Evolutionary conservation across 1,140 invertebrate genomes (phyloP).

Genomic region (Bilobella aurantiaca): DNA sequence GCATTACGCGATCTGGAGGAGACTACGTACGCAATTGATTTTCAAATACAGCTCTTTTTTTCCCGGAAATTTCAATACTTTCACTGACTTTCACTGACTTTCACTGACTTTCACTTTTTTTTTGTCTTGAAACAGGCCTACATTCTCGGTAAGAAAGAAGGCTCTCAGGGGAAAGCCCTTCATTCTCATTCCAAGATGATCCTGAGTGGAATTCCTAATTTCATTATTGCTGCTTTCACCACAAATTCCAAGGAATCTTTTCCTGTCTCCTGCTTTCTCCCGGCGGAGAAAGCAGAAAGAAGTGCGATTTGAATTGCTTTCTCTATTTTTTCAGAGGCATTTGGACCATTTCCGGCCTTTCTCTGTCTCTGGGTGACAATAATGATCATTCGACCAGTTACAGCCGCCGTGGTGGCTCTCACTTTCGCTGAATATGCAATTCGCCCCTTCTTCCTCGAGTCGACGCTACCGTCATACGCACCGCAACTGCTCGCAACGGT

Average conservation of each 20-base stretch:
- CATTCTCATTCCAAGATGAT: too few species aligned
- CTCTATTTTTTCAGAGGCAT: constrained; percentile 48
- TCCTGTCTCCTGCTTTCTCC: not conserved
- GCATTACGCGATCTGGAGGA: constrained; percentile 61
- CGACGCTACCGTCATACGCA: constrained; percentile 52
- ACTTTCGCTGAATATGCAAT: constrained; percentile 66
- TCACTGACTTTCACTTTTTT: too few species aligned
- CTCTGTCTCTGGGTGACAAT: constrained; percentile 76
- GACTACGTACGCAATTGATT: constrained; percentile 54
- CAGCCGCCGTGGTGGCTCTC: constrained; percentile 70
- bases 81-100: too few species aligned
- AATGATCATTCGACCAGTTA: constrained; percentile 70
- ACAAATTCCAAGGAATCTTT: not conserved
- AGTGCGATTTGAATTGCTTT: constrained; percentile 1
- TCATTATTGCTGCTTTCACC: too few species aligned
- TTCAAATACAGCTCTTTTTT: too few species aligned
- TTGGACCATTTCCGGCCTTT: constrained; percentile 80
- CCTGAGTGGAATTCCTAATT: constrained; percentile 2
- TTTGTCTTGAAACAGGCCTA: too few species aligned
- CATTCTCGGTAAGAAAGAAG: constrained; percentile 53
- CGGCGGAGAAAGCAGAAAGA: not conserved
- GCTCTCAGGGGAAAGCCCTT: too few species aligned
- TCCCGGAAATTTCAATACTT: too few species aligned
- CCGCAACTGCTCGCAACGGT: constrained; percentile 55
- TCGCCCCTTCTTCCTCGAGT: constrained; percentile 71